phyloP scores from a whole-genome alignment of 2,797 vertebrate genomes.

The Parauchenoglanis ngamensis region DNA sequence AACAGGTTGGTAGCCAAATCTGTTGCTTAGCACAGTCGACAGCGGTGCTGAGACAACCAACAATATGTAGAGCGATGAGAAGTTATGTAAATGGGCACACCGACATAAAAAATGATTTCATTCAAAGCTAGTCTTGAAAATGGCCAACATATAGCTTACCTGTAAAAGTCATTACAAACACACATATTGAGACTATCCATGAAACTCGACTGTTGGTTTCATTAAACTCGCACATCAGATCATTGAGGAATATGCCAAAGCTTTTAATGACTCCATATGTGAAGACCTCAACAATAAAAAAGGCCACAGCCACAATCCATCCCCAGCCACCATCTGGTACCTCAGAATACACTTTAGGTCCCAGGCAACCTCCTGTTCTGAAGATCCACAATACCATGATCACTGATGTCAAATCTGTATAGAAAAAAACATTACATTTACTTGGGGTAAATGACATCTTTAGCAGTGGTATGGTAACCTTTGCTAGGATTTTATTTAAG shows the following conservation, averaged over 20 bases:
- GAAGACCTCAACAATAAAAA: slow-evolving; percentile 90
- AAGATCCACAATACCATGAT: slow-evolving; percentile 78
- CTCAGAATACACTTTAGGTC: slow-evolving; percentile 84
- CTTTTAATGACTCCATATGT: slow-evolving; percentile 94
- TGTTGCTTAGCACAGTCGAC: slow-evolving; percentile 71
- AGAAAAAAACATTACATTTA: not conserved
- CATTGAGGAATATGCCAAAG: slow-evolving; percentile 94
- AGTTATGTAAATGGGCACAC: slow-evolving; percentile 17
- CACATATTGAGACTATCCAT: slow-evolving; percentile 93
- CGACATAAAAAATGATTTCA: slow-evolving; percentile 5
- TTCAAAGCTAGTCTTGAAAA: not conserved
- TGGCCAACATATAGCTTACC: slow-evolving; percentile 70
- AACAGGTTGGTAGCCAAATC: slow-evolving; percentile 74
- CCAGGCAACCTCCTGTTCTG: slow-evolving; percentile 66
- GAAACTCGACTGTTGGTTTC: slow-evolving; percentile 92
- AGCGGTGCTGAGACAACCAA: slow-evolving; percentile 67
- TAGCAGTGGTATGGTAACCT: not conserved
- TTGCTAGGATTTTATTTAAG: not conserved
- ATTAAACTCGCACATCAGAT: slow-evolving; percentile 84
- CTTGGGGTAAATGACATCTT: not conserved
- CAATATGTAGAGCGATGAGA: slow-evolving; percentile 20
- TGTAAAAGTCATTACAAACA: slow-evolving; percentile 92
- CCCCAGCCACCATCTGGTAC: slow-evolving; percentile 97
- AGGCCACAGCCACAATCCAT: slow-evolving; percentile 86
- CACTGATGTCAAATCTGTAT: slow-evolving; percentile 33